A percentile compares a stretch with the other conserved stretches of the same genome.
Evolutionary conservation across 2,888 invertebrate genomes (phyloP).

Genomic region (Hoplodrina blanda): DNA sequence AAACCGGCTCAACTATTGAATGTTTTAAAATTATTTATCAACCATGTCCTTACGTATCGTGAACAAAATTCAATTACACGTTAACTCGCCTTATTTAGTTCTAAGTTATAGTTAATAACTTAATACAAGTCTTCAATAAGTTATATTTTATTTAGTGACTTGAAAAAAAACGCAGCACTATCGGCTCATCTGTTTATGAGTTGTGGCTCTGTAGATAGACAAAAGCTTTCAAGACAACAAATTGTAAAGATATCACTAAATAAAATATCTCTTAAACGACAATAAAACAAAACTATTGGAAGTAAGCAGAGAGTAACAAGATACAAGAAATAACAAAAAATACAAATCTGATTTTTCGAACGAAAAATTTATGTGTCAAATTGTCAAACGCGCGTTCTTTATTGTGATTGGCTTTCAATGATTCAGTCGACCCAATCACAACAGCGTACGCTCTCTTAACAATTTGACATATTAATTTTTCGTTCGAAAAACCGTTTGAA

Average conservation of each 20-base stretch:
- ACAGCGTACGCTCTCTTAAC: too few species aligned
- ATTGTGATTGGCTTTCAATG: not conserved
- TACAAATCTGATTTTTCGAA: not conserved
- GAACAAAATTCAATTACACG: constrained; percentile 27
- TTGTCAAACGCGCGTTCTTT: not conserved
- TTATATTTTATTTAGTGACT: constrained; percentile 28
- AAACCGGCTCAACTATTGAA: too few species aligned
- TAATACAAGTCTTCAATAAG: constrained; percentile 4
- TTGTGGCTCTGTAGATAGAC: not conserved
- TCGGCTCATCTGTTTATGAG: not conserved
- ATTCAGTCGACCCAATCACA: too few species aligned
- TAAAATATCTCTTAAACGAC: constrained; percentile 1
- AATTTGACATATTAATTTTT: not conserved
- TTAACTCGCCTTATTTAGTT: constrained; percentile 32
- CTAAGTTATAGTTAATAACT: constrained; percentile 42
- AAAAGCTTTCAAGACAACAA: not conserved
- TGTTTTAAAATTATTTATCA: too few species aligned
- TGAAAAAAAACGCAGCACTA: not conserved
- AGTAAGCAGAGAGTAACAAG: constrained; percentile 35
- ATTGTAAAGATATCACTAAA: constrained; percentile 13
- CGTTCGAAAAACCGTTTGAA: too few species aligned
- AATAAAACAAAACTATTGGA: constrained; percentile 22
- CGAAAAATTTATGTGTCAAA: not conserved
- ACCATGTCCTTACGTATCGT: not conserved
- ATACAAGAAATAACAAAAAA: not conserved